Evolutionary conservation across 2,797 vertebrate species (phyloP), one percentile per base, ranked within the genome.

Genomic region (Pitangus sulphuratus): DNA sequence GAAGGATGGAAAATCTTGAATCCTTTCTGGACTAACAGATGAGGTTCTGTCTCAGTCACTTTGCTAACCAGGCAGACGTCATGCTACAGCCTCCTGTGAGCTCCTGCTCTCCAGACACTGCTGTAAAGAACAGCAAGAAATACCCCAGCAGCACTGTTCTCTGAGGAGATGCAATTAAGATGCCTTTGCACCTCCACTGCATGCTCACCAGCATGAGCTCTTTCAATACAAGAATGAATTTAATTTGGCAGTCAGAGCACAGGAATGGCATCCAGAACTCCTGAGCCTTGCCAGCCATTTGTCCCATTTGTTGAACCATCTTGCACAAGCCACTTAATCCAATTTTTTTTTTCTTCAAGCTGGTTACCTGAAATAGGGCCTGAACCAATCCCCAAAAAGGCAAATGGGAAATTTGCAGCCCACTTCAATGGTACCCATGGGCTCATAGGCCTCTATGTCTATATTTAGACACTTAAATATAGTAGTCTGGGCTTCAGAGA

Each of bases 191-290:
- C 50, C 76, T 91, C 78, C 58, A 22, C 51, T 40, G 60, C 71
- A 56, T 64, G 62, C 66, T 84, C 76, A 61, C 66, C 70, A 94
- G 89, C 68, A 47, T 3, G 3, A 94, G 68, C 48, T 85, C 65
- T 74, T 90, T 74, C 78, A 31, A 2, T 2, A 57, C 3, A 15
- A 61, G 81, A 80, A 50, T 0, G 0, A 45, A 93, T 87, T 85
- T 54, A 64, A 87, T 75, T 82, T 65, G 7, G 79, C 92, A 92
- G 51, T 74, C 40, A 0, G 86, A 92, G 64, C 12, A 1, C 48
- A 80, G 84, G 93, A 96, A 96, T 96, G 95, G 95, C 93, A 95
- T 94, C 71, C 89, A 89, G 93, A 95, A 66, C 75, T 96, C 92
- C 92, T 60, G 42, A 91, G 72, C 93, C 84, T 78, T 93, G 71